A percentile compares a stretch with the other conserved stretches of the same genome.
Evolutionary conservation across 2,113 vertebrate genomes (phyloP).

Genomic region (Camelus bactrianus): DNA sequence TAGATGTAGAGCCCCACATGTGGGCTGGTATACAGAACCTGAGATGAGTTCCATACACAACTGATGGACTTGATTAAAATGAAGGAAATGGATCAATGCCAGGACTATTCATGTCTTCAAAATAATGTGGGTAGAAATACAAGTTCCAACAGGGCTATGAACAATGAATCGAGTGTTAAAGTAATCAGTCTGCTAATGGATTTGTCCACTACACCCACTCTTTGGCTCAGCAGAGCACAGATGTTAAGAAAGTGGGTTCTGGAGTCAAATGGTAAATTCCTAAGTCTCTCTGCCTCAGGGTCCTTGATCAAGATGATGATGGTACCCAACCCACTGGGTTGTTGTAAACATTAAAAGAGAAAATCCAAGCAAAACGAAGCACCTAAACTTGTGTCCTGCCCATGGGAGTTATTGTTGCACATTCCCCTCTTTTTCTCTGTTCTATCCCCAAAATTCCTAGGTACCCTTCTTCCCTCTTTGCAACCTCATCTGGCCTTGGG

Average conservation of each 20-base stretch:
- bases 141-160: neutral
- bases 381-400: neutral
- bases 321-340: neutral
- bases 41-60: neutral
- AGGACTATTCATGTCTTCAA: neutral
- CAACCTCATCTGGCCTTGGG: neutral
- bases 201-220: neutral
- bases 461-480: neutral
- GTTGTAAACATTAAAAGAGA: neutral
- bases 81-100: neutral
- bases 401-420: neutral
- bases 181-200: neutral
- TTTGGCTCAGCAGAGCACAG: neutral
- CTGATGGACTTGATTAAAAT: constrained; percentile 10
- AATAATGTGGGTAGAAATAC: constrained; percentile 2
- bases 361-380: neutral
- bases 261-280: neutral
- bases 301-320: neutral
- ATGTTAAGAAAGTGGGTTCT: neutral
- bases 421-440: neutral
- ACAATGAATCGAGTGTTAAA: neutral
- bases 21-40: neutral
- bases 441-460: neutral
- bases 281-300: neutral
- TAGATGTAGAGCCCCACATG: fast-evolving